Evolutionary conservation across 2,113 vertebrate species (phyloP), one percentile per base, ranked within the genome.

Genomic region (Elephantulus edwardii): DNA sequence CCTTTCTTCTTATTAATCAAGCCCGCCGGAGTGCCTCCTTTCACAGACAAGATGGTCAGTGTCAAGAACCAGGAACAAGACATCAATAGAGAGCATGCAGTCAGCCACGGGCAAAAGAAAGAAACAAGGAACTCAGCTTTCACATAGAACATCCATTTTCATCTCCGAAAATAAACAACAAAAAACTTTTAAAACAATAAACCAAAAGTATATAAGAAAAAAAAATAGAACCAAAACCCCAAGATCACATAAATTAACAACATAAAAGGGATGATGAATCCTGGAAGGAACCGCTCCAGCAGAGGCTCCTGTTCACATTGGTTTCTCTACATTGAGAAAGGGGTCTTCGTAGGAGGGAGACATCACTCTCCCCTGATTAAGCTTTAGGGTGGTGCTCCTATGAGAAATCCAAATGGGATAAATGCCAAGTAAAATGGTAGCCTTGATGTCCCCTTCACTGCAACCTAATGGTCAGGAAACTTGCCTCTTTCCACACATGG

Each of bases 1-100:
- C 97, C 97, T 97, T 96, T 98, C 98, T 98, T 98, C 98, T 98
- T 96, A 95, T 98, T 97, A 97, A 97, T 96, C 96, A 98, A 97
- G 95, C 95, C 97, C 94, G 96, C 96, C 86, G 96, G 96, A 96
- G 97, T 93, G 95, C 97, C 96, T 98, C 97, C 98, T 98, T 97
- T 97, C 97, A 97, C 96, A 97, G 97, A 98, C 96, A 98, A 97
- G 97, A 97, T 93, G 96, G 95, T 96, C 95, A 97, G 93, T 95
- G 97, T 97, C 97, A 97, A 97, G 97, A 93, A 97, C 95, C 97
- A 96, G 97, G 97, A 97, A 96, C 95, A 97, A 97, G 97, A 97
- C 96, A 96, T 96, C 97, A 97, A 97, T 38, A 98, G 97, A 97
- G 96, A 97, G 96, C 97, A 97, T 96, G 97, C 97, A 97, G 97